Conservation (phyloP, 2,888 invertebrate genomes). For the Proisotoma minuta region DNA sequence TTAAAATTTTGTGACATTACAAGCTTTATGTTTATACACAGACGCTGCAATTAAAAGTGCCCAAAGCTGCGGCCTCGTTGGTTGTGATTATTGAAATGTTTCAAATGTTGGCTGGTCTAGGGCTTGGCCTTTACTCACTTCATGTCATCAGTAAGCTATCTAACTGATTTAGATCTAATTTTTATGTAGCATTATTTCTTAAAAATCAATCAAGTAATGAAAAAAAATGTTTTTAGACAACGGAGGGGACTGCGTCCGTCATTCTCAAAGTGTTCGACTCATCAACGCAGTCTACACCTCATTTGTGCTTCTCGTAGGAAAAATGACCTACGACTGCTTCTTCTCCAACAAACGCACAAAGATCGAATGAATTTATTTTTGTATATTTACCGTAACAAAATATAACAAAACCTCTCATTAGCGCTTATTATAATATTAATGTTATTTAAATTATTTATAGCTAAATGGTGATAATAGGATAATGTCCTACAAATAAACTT, state of each 20-base stretch:
- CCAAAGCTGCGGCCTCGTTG: background rate
- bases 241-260: constrained; percentile 1
- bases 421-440: no score
- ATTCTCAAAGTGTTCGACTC: background rate
- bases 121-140: constrained; percentile 60
- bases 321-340: constrained; percentile 5
- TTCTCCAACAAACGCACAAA: no score
- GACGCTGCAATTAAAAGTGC: constrained; percentile 58
- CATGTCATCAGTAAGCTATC: constrained; percentile 25
- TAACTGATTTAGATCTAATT: no score
- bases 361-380: no score
- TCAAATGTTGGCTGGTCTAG: constrained; percentile 93
- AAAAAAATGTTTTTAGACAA: background rate
- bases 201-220: no score
- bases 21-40: constrained; percentile 47
- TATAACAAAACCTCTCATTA: no score
- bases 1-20: background rate
- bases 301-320: constrained; percentile 4
- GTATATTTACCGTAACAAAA: no score
- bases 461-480: no score
- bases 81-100: constrained; percentile 58
- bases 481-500: no score
- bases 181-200: no score
- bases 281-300: constrained; percentile 1
- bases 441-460: no score